Percentiles rank a stretch among this genome's conserved stretches.
Conservation (phyloP, 2,797 vertebrate species). For the Potorous gilbertii region DNA sequence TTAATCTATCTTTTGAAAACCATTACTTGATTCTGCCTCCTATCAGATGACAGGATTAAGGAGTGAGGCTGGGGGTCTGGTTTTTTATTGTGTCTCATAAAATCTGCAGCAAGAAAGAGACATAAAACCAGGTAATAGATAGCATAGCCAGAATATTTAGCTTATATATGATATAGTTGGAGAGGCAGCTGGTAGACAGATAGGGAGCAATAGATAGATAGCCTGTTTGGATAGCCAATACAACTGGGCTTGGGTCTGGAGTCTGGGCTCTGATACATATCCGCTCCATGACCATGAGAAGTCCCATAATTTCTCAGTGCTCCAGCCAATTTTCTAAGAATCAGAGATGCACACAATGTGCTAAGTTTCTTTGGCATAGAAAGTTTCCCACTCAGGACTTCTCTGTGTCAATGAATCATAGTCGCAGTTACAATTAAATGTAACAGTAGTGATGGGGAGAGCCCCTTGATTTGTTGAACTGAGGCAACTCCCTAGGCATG, state of each 20-base stretch:
- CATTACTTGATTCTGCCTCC: constrained; percentile 36
- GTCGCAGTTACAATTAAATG: not conserved
- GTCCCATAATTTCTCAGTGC: not conserved
- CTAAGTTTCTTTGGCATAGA: not conserved
- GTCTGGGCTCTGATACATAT: not conserved
- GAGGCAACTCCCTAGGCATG: not conserved
- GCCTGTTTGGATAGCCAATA: not conserved
- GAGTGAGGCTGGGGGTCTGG: constrained; percentile 47
- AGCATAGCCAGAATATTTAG: constrained; percentile 52
- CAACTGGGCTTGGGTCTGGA: not conserved
- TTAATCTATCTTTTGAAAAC: constrained; percentile 39
- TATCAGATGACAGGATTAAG: not conserved
- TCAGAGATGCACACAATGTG: not conserved
- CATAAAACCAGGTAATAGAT: constrained; percentile 58
- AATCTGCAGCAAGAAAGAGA: constrained; percentile 20
- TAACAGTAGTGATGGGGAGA: not conserved
- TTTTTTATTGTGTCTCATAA: constrained; percentile 61
- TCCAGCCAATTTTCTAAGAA: not conserved
- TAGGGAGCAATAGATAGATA: not conserved
- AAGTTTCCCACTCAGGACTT: not conserved
- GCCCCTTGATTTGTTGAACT: not conserved
- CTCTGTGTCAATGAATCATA: not conserved
- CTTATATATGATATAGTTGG: not conserved
- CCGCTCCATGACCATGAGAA: not conserved
- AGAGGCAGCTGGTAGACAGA: not conserved